These are phyloP conservation scores for Iphiclides podalirius DNA, from an alignment of 2,888 invertebrate species.

Conservation along the genomic window DNA sequence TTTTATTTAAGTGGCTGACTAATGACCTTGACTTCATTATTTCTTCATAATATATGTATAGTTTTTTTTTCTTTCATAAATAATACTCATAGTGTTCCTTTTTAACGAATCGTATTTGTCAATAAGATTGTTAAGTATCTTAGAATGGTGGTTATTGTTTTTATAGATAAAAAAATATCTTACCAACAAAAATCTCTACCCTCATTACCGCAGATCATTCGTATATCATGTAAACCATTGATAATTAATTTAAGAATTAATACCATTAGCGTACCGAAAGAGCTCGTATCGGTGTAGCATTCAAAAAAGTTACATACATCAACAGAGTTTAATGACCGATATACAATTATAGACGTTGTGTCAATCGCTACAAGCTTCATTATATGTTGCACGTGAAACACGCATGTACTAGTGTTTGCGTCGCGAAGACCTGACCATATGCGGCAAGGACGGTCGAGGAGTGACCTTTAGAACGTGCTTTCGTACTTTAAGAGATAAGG, in stretches of 20 bases:
- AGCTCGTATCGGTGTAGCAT: background rate
- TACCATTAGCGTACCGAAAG: slow-evolving; percentile 11
- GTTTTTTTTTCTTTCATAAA: too few relatives aligned
- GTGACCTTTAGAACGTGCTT: slow-evolving; percentile 37
- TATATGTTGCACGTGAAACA: background rate
- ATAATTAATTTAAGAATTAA: slow-evolving; percentile 13
- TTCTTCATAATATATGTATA: too few relatives aligned
- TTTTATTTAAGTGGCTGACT: too few relatives aligned
- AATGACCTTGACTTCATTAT: too few relatives aligned
- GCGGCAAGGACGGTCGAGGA: slow-evolving; percentile 34
- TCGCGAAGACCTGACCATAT: slow-evolving; percentile 35
- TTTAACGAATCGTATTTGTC: too few relatives aligned
- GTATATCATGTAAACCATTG: background rate
- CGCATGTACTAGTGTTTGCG: slow-evolving; percentile 16
- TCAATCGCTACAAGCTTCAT: background rate
- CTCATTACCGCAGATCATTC: slow-evolving; percentile 8
- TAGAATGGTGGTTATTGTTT: too few relatives aligned
- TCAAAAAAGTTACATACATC: slow-evolving; percentile 2
- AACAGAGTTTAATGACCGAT: background rate
- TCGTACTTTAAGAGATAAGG: slow-evolving; percentile 27
- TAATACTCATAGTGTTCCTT: too few relatives aligned
- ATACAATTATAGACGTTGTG: slow-evolving; percentile 1
- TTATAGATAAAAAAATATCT: too few relatives aligned
- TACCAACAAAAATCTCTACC: slow-evolving; percentile 8
- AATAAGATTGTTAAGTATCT: too few relatives aligned